Evolutionary conservation across 2,888 invertebrate species (phyloP).

Genomic region (Alloscopus bannaensis): DNA sequence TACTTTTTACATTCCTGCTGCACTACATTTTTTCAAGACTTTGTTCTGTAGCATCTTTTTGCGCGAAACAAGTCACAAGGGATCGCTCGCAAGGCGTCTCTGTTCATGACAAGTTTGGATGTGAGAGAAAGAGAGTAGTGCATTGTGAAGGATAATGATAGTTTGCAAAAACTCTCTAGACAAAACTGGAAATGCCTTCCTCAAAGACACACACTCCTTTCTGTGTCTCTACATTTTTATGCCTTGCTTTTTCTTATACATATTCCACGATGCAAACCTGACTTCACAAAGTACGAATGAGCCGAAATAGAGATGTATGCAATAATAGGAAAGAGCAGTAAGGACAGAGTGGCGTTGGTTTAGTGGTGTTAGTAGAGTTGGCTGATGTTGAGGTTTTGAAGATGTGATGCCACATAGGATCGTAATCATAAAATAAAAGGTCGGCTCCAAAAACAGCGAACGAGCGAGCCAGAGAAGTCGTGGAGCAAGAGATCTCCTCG

Average conservation of each 20-base stretch:
- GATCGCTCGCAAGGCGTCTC: constrained; percentile 30
- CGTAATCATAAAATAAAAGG: constrained; percentile 67
- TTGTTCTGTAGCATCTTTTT: constrained; percentile 35
- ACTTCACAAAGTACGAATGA: too few relatives aligned
- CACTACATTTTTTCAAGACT: constrained; percentile 39
- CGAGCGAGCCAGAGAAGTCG: constrained; percentile 14
- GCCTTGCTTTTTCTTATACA: too few relatives aligned
- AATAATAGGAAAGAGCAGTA: constrained; percentile 11
- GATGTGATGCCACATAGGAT: constrained; percentile 54
- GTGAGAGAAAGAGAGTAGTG: neutral
- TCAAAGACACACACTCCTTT: too few relatives aligned
- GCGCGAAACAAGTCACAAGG: constrained; percentile 35
- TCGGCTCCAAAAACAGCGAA: constrained; percentile 37
- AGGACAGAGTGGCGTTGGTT: constrained; percentile 37
- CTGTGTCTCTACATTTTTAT: too few relatives aligned
- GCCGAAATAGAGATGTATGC: too few relatives aligned
- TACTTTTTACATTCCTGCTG: constrained; percentile 19
- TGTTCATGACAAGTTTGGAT: constrained; percentile 19
- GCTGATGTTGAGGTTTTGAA: constrained; percentile 57
- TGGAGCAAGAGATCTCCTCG: neutral
- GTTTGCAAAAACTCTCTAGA: constrained; percentile 34
- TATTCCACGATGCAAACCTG: too few relatives aligned
- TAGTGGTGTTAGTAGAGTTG: constrained; percentile 41
- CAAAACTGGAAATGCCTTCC: too few relatives aligned
- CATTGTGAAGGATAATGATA: constrained; percentile 18